Evolutionary conservation across 2,797 vertebrate species (phyloP).

Genomic region (Acrocephalus scirpaceus): DNA sequence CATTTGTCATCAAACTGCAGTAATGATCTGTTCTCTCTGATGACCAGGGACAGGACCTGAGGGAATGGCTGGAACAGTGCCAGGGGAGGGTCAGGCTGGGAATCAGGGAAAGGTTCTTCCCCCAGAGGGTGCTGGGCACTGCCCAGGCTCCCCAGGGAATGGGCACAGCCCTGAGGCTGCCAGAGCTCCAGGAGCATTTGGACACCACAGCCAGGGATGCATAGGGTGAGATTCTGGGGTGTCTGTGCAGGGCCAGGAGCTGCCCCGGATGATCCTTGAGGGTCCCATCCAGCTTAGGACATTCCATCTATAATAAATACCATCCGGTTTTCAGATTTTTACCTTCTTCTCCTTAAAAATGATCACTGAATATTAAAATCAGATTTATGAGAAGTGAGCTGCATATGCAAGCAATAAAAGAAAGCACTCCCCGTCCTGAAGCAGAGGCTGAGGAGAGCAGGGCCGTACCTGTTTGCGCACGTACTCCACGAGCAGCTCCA

Average conservation of each 20-base stretch:
- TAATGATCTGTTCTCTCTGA: neutral
- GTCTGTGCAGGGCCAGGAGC: neutral
- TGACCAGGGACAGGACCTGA: neutral
- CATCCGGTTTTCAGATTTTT: neutral
- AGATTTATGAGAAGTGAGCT: neutral
- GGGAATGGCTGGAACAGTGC: accelerated
- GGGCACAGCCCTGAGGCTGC: neutral
- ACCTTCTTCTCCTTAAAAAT: neutral
- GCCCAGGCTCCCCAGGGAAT: neutral
- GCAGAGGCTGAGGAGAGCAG: neutral
- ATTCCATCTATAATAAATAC: neutral
- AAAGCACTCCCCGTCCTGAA: neutral
- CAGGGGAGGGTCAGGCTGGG: accelerated
- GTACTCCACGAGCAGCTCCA: conserved; percentile 92
- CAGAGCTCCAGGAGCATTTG: neutral
- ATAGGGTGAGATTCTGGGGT: neutral
- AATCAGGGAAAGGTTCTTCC: neutral
- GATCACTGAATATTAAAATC: neutral
- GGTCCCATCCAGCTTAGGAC: neutral
- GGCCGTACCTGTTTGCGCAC: conserved; percentile 91
- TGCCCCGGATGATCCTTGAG: accelerated
- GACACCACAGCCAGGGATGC: accelerated
- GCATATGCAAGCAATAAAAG: neutral
- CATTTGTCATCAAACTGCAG: neutral
- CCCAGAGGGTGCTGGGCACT: neutral